These are phyloP conservation scores for Syritta pipiens DNA, from an alignment of 2,888 invertebrate genomes.

Conservation along the genomic window DNA sequence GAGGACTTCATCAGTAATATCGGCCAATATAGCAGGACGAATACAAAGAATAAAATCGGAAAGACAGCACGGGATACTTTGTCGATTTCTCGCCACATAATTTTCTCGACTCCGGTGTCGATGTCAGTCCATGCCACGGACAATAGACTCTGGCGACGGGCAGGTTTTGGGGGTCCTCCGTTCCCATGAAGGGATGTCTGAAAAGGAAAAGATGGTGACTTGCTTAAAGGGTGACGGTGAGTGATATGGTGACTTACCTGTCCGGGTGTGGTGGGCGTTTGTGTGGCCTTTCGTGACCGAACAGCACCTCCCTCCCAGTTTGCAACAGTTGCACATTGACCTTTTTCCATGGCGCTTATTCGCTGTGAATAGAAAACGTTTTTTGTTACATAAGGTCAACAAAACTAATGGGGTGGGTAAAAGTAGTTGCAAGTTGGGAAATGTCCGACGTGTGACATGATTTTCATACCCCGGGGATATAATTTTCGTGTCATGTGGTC, in stretches of 20 bases:
- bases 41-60: constrained; percentile 88
- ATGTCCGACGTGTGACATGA: no score
- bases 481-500: no score
- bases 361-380: constrained; percentile 78
- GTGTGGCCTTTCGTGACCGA: constrained; percentile 82
- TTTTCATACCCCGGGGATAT: no score
- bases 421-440: no score
- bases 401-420: no score
- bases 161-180: constrained; percentile 79
- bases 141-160: constrained; percentile 78
- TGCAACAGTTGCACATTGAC: constrained; percentile 84
- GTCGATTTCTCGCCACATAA: constrained; percentile 90
- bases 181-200: constrained; percentile 79
- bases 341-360: constrained; percentile 84
- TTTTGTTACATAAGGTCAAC: no score
- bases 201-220: constrained; percentile 5
- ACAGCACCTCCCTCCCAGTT: constrained; percentile 84
- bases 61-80: constrained; percentile 87
- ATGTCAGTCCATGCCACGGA: constrained; percentile 84
- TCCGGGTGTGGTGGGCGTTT: constrained; percentile 79
- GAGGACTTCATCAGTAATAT: constrained; percentile 85
- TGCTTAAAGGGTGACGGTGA: background rate
- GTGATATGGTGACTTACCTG: constrained; percentile 74
- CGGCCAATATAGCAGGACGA: constrained; percentile 89
- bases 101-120: constrained; percentile 85